Base-by-base conservation (phyloP, 2,113 vertebrate genomes). In the Silurus asotus region DNA sequence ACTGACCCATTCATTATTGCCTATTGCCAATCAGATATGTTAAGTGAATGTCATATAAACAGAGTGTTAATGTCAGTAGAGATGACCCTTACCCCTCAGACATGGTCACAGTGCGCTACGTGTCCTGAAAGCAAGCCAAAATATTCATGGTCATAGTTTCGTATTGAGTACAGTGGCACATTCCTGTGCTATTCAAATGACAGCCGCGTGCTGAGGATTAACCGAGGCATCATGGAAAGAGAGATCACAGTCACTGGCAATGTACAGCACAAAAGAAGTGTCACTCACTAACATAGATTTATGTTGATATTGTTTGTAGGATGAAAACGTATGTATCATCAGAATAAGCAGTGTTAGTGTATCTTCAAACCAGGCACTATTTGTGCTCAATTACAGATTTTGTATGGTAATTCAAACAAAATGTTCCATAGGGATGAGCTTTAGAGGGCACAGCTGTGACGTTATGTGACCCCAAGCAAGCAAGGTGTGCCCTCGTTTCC, bases 1-100 rank as follows among this genome's bases (percentile, higher is more conserved):
- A 83, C 37, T 67, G 25, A 58, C 64, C 0, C 78, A 65, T 55
- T 64, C 74, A 81, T 70, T 45, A 84, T 81, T 70, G 81, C 14
- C 77, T 88, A 89, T 84, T 88, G 88, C 76, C 61, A 86, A 90
- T 81, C 53, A 86, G 37, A 28, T 17, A 14, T 83, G 88, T 87
- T 89, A 87, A 87, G 65, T 89, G 86, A 92, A 90, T 88, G 87
- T 91, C 90, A 91, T 90, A 85, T 89, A 88, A 69, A 81, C 59
- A 85, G 45, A 76, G 81, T 83, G 76, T 80, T 45, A n/a, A 85
- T 81, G 25, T 48, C 79, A 81, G 81, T 55, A 49, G 62, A 86
- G 17, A 89, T 65, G 84, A 89, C 82, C 85, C 90, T 88, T 84
- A 89, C 83, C 90, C 88, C 49, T 91, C 83, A 90, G 89, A 91